phyloP scores from a whole-genome alignment of 2,888 invertebrate species.

The Sphaeridia pumilis region DNA sequence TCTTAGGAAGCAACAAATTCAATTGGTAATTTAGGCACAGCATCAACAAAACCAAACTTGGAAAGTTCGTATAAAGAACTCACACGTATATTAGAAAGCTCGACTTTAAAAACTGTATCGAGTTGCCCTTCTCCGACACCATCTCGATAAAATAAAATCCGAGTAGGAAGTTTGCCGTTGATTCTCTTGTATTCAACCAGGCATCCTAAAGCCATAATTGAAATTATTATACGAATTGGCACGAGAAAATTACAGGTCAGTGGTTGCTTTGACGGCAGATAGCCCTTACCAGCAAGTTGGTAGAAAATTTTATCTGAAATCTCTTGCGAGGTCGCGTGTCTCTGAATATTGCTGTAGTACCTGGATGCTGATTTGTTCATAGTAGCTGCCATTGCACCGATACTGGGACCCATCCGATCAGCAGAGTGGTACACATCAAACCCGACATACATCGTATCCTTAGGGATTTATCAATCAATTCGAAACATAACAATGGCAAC shows the following conservation, averaged over 20 bases:
- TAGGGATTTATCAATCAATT: not conserved
- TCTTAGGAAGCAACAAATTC: constrained; percentile 17
- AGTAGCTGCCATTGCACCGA: constrained; percentile 68
- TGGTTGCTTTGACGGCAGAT: not conserved
- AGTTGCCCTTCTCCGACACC: constrained; percentile 25
- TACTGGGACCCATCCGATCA: constrained; percentile 44
- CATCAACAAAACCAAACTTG: too few relatives aligned
- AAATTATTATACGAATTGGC: not conserved
- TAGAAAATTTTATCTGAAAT: constrained; percentile 10
- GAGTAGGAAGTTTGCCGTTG: constrained; percentile 48
- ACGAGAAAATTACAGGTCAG: not conserved
- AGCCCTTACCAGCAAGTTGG: constrained; percentile 8
- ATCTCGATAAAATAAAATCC: constrained; percentile 21
- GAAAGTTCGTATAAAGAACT: too few relatives aligned
- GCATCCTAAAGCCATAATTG: constrained; percentile 40
- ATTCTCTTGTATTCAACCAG: constrained; percentile 47
- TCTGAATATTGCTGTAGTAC: constrained; percentile 53
- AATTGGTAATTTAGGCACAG: too few relatives aligned
- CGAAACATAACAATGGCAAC: not conserved
- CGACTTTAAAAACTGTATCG: constrained; percentile 45
- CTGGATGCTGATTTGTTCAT: constrained; percentile 47
- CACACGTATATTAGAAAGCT: constrained; percentile 48
- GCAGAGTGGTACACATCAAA: constrained; percentile 75
- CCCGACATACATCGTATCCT: constrained; percentile 41
- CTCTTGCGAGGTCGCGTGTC: constrained; percentile 13